A percentile compares a stretch with the other conserved stretches of the same genome.
Conservation (phyloP, 2,113 vertebrate species). For the Apteryx owenii region DNA sequence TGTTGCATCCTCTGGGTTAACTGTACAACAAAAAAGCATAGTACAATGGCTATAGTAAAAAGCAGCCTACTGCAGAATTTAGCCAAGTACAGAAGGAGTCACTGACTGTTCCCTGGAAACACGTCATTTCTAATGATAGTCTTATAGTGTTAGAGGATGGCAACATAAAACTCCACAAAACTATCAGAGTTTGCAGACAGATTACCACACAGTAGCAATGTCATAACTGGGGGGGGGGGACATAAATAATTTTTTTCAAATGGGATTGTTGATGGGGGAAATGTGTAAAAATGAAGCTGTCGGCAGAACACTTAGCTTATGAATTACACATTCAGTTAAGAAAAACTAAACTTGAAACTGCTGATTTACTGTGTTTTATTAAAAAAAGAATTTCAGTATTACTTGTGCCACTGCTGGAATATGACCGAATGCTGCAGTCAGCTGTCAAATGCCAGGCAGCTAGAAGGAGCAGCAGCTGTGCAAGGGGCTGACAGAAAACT, state of each 20-base stretch:
- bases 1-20: neutral
- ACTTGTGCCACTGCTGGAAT: neutral
- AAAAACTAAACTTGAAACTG: constrained; percentile 74
- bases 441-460: neutral
- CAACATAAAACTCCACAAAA: constrained; percentile 56
- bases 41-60: neutral
- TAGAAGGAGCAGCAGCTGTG: neutral
- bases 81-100: constrained; percentile 19
- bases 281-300: constrained; percentile 71
- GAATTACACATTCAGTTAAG: constrained; percentile 84
- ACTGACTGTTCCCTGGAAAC: constrained; percentile 55
- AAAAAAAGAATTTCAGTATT: constrained; percentile 30
- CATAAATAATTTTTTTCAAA: constrained; percentile 64
- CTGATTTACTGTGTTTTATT: constrained; percentile 60
- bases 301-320: constrained; percentile 69
- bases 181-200: constrained; percentile 55
- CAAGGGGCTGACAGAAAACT: neutral
- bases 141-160: constrained; percentile 43
- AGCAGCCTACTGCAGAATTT: constrained; percentile 16
- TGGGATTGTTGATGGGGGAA: constrained; percentile 61
- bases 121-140: constrained; percentile 65
- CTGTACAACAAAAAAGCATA: neutral
- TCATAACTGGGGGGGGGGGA: neutral
- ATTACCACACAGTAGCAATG: constrained; percentile 29
- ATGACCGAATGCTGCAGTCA: neutral